A percentile compares a stretch with the other conserved stretches of the same genome.
Conservation (phyloP, 1,140 invertebrate species). For the Sesamia nonagrioides region DNA sequence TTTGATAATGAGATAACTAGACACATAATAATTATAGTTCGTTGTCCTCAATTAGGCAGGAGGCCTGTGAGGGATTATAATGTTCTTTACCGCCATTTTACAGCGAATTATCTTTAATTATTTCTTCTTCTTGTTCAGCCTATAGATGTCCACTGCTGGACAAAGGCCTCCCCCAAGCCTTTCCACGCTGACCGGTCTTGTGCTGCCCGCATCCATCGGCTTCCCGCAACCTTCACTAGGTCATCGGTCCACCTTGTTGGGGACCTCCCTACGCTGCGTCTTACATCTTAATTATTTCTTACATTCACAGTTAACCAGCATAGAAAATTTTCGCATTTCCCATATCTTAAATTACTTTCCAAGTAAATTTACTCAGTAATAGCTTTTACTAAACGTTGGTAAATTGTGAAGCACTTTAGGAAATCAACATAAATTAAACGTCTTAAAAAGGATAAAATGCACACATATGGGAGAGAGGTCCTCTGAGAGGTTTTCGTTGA, state of each 20-base stretch:
- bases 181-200: too few relatives aligned
- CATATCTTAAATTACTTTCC: constrained; percentile 14
- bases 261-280: too few relatives aligned
- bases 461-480: not conserved
- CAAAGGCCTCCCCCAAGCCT: too few relatives aligned
- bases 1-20: not conserved
- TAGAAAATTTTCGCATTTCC: not conserved
- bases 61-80: not conserved
- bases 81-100: not conserved
- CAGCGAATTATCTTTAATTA: too few relatives aligned
- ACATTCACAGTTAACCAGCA: not conserved
- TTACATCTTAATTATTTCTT: too few relatives aligned
- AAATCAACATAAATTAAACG: constrained; percentile 4
- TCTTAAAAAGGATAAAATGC: not conserved
- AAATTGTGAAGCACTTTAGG: not conserved
- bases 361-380: not conserved
- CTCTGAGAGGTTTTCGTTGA: too few relatives aligned
- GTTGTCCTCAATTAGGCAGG: not conserved
- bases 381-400: not conserved
- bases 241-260: too few relatives aligned
- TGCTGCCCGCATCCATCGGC: too few relatives aligned
- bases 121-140: too few relatives aligned
- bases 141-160: too few relatives aligned
- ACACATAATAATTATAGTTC: constrained; percentile 1
- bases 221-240: too few relatives aligned